Evolutionary conservation across 1,140 invertebrate genomes (phyloP).

Genomic region (Latrodectus geometricus): DNA sequence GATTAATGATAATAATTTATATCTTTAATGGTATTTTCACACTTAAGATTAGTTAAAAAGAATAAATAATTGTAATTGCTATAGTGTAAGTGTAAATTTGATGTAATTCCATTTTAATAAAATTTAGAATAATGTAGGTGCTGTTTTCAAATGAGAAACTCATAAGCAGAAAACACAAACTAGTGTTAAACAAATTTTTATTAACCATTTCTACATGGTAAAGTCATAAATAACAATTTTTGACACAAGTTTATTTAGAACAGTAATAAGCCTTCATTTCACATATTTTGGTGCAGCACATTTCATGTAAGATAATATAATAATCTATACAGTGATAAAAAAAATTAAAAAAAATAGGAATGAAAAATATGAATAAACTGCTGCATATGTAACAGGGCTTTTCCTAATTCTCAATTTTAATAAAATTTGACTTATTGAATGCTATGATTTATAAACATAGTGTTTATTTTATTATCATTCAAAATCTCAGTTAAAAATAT

Average conservation of each 20-base stretch:
- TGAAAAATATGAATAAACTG: background rate
- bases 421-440: too few species aligned
- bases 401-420: too few species aligned
- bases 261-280: constrained; percentile 13
- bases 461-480: too few species aligned
- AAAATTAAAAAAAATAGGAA: background rate
- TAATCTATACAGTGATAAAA: background rate
- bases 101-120: too few species aligned
- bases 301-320: background rate
- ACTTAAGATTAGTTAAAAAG: too few species aligned
- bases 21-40: too few species aligned
- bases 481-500: too few species aligned
- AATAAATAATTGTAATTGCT: too few species aligned
- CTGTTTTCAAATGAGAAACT: constrained; percentile 6
- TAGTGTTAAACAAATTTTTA: constrained; percentile 58
- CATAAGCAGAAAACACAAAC: constrained; percentile 29
- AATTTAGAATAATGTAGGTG: background rate
- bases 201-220: constrained; percentile 42
- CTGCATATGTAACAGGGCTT: background rate
- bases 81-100: too few species aligned
- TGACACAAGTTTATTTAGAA: constrained; percentile 42
- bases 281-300: background rate
- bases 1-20: too few species aligned
- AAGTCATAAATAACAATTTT: constrained; percentile 43
- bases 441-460: too few species aligned